Base-by-base conservation (phyloP, 1,140 invertebrate genomes). In the Drosophila pectinifera region DNA sequence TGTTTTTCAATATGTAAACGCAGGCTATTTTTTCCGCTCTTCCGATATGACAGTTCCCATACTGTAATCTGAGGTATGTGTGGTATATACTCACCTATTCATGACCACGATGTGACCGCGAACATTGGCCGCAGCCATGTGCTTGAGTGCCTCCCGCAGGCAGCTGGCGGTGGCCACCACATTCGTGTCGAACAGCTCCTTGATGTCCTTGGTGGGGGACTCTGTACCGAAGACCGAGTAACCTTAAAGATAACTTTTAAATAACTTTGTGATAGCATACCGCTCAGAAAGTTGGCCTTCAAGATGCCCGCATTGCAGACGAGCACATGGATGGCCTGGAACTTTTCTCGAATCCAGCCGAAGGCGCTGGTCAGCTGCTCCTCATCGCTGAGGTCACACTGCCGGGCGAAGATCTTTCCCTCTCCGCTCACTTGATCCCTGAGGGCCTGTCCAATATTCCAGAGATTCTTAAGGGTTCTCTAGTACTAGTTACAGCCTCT, bases 341-440 rank as follows among this genome's bases (percentile, higher is more conserved):
- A 92, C 10, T 67, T 63, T 14, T 79, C 78, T 4, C 48, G 49
- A 20, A 92, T 81, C 90, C 93, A 93, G 38, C 91, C 61, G 72
- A 95, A 95, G 62, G 94, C 92, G 26, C 86, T 74, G 20, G 92
- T 55, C 48, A 95, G 93, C 8, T 95, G 93, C 5, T 93, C 82
- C 78, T 95, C 94, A 36, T 94, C 93, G 46, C 80, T 92, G 0
- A 95, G 74, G 86, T 96, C 95, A 73, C 95, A 95, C 74, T 92
- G 82, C 10, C 79, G 59, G 0, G 75, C 80, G 46, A 90, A 61
- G 3, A 93, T 89, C 82, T 93, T 92, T 0, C 92, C 92, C 16
- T 53, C 57, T 0, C 90, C 84, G 1, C 43, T 72, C 5, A 92
- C 73, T 74, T 91, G 55, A 18, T 68, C 56, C 7, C 63, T 80